A percentile compares a stretch with the other conserved stretches of the same genome.
phyloP scores from a whole-genome alignment of 2,797 vertebrate genomes.

The Rhinatrema bivittatum region DNA sequence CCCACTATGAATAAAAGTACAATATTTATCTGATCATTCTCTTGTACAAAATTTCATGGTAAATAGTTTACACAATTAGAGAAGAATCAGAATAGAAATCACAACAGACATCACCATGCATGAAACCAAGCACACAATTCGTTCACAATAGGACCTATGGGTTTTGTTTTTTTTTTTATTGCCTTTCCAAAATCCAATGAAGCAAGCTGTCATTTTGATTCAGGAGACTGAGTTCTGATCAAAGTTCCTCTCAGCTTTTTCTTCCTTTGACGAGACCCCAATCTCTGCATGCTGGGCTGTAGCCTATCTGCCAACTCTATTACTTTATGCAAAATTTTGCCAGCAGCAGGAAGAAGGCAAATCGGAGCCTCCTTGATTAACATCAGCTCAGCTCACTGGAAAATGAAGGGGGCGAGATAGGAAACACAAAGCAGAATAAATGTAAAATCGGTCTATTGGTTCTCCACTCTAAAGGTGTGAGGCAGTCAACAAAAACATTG shows the following conservation, averaged over 20 bases:
- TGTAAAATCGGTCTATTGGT: background rate
- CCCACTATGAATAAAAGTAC: conserved; percentile 5
- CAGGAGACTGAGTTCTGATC: conserved; percentile 18
- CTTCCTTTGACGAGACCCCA: conserved; percentile 1
- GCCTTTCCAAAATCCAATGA: conserved; percentile 24
- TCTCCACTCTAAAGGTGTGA: background rate
- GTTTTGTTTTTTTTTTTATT: conserved; percentile 1
- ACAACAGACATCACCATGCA: background rate
- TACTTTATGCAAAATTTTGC: conserved; percentile 12
- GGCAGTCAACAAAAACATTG: too few species aligned
- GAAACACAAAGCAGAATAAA: background rate
- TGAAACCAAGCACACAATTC: conserved; percentile 14
- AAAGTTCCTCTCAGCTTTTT: conserved; percentile 24
- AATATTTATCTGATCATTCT: background rate
- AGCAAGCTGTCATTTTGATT: conserved; percentile 29
- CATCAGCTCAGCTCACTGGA: background rate
- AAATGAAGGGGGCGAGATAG: background rate
- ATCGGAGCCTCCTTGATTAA: background rate
- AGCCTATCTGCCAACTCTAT: conserved; percentile 9
- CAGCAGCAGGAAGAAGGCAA: conserved; percentile 3
- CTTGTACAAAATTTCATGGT: conserved; percentile 17
- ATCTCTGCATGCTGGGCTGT: background rate
- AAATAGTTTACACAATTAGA: conserved; percentile 16
- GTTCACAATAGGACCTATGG: background rate
- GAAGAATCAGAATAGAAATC: conserved; percentile 13